Percentiles rank a stretch among this genome's conserved stretches.
phyloP scores from a whole-genome alignment of 2,888 invertebrate genomes.

The Dichetophora obliterata region DNA sequence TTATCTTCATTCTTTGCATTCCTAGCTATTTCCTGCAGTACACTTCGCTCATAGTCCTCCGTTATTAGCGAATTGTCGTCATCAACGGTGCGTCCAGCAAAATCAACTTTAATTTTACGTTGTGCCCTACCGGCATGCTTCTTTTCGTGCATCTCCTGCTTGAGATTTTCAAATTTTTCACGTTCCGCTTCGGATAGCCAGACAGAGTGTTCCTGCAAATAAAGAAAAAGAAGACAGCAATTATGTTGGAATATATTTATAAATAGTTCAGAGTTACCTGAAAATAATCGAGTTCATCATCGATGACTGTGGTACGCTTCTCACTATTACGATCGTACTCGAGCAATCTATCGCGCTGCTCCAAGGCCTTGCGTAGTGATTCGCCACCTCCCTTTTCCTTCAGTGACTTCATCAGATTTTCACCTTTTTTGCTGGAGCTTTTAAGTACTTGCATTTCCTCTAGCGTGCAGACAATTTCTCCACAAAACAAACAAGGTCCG shows the following conservation, averaged over 20 bases:
- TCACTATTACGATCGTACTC: slow-evolving; percentile 86
- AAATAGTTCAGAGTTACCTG: slow-evolving; percentile 63
- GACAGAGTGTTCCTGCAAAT: slow-evolving; percentile 77
- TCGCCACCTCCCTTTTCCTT: slow-evolving; percentile 78
- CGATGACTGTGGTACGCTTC: slow-evolving; percentile 71
- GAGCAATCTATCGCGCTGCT: slow-evolving; percentile 83
- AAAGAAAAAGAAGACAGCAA: too few species aligned
- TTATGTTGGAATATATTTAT: too few species aligned
- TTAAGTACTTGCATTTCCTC: slow-evolving; percentile 79
- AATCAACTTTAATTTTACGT: slow-evolving; percentile 83
- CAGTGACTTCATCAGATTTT: slow-evolving; percentile 76
- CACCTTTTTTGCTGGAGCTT: slow-evolving; percentile 78
- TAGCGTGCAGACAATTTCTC: slow-evolving; percentile 83
- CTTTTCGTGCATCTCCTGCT: slow-evolving; percentile 77
- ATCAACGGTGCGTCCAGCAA: slow-evolving; percentile 75
- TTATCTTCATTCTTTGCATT: slow-evolving; percentile 56
- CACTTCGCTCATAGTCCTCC: slow-evolving; percentile 67
- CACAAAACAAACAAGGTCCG: slow-evolving; percentile 96
- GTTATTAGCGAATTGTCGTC: slow-evolving; percentile 69
- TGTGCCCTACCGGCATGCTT: slow-evolving; percentile 78
- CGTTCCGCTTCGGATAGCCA: slow-evolving; percentile 85
- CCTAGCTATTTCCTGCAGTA: slow-evolving; percentile 68
- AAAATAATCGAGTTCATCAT: slow-evolving; percentile 96
- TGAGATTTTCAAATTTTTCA: slow-evolving; percentile 76
- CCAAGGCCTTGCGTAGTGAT: slow-evolving; percentile 81